Evolutionary conservation across 1,140 invertebrate genomes (phyloP), one percentile per base, ranked within the genome.

Genomic region (Wasmannia auropunctata): DNA sequence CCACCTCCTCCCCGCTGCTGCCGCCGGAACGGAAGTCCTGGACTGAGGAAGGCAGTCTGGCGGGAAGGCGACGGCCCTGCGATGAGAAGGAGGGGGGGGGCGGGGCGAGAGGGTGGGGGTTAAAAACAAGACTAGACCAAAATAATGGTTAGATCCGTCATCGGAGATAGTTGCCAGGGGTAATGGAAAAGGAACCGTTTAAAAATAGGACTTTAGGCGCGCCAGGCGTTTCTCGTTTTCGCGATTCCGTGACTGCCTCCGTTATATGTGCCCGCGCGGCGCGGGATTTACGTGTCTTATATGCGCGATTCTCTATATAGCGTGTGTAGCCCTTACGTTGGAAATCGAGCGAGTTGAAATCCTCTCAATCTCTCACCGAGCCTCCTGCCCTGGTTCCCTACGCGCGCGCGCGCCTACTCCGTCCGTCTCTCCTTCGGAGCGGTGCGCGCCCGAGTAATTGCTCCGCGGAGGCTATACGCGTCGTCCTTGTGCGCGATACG

Each of bases 121-220:
- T 87, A 94, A 92, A 94, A 94, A 94, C 93, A 94, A 94, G 93
- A 91, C 93, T 95, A 95, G 94, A 93, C 92, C 93, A 94, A 94
- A 94, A 94, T 94, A 94, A 95, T 94, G 93, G 94, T 93, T 91
- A 94, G 94, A 95, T 95, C 91, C 90, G 87, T 88, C 91, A 91
- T 91, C 81, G 86, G 85, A 94, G 94, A 95, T 95, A 93, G 94
- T 95, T 94, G 92, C 93, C 91, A 92, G 75, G 90, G 93, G 91
- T 94, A 94, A 94, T 95, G 93, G 94, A 90, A 94, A 94, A 93
- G 91, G 92, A 95, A 94, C 91, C 93, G 89, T 94, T 95, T 94
- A 95, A 94, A 95, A 95, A 94, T 95, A 95, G 93, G 76, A 91
- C 85, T 88, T 83, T 85, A 76, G 79, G 77, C 77, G 69, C n/a